A percentile compares a stretch with the other conserved stretches of the same genome.
Evolutionary conservation across 2,888 invertebrate species (phyloP).

Genomic region (Galerucella calmariensis): DNA sequence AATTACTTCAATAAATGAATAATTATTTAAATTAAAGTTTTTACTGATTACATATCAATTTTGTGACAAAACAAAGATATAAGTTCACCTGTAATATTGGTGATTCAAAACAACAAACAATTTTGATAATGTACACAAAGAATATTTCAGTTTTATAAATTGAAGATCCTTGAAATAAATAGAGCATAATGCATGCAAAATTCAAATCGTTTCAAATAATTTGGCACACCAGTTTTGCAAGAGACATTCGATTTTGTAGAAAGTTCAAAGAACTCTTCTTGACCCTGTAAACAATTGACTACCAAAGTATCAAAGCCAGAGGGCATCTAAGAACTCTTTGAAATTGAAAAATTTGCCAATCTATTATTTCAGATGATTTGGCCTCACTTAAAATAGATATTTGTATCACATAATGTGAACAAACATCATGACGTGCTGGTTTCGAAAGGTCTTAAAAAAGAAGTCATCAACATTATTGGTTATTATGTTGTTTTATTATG

Average conservation of each 20-base stretch:
- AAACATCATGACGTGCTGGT: slow-evolving; percentile 53
- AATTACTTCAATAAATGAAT: neutral
- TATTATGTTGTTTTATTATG: slow-evolving; percentile 29
- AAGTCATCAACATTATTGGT: slow-evolving; percentile 49
- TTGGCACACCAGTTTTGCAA: slow-evolving; percentile 37
- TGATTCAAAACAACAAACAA: slow-evolving; percentile 13
- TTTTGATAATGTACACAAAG: slow-evolving; percentile 17
- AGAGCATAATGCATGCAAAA: slow-evolving; percentile 23
- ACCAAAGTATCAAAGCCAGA: slow-evolving; percentile 16
- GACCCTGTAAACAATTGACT: slow-evolving; percentile 52
- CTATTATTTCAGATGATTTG: slow-evolving; percentile 10
- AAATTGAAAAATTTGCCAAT: slow-evolving; percentile 4
- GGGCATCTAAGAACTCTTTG: slow-evolving; percentile 7
- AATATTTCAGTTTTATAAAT: slow-evolving; percentile 4
- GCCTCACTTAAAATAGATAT: slow-evolving; percentile 28
- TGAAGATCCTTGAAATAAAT: slow-evolving; percentile 21
- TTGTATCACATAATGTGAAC: slow-evolving; percentile 47
- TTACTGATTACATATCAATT: neutral
- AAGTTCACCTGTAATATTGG: neutral
- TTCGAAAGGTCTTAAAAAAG: slow-evolving; percentile 48
- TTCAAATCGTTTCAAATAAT: slow-evolving; percentile 15
- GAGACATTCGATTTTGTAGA: slow-evolving; percentile 41
- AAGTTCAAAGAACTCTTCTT: slow-evolving; percentile 57
- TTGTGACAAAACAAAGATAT: neutral
- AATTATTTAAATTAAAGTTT: neutral